Conservation (phyloP, 2,113 vertebrate species). For the Gymnarchus niloticus region DNA sequence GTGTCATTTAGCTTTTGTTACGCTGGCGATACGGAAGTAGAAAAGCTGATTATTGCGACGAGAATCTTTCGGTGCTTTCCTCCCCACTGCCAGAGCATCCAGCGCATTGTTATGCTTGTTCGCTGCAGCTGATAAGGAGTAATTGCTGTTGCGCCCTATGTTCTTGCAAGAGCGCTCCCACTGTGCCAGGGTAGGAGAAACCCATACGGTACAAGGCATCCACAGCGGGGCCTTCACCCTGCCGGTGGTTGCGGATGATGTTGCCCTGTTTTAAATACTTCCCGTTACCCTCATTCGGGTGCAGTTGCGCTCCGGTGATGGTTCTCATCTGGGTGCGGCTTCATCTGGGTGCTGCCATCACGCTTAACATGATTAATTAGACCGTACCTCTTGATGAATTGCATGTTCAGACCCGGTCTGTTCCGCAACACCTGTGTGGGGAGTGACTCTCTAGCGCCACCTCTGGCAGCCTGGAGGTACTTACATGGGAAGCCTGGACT, state of each 20-base stretch:
- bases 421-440: background rate
- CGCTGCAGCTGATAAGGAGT: conserved; percentile 50
- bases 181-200: conserved; percentile 41
- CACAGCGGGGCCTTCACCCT: conserved; percentile 52
- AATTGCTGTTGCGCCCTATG: conserved; percentile 48
- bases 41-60: conserved; percentile 38
- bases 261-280: conserved; percentile 42
- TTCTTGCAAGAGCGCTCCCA: conserved; percentile 46
- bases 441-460: background rate
- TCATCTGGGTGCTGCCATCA: background rate
- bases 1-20: conserved; percentile 29
- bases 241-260: conserved; percentile 44
- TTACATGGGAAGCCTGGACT: conserved; percentile 24
- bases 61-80: conserved; percentile 37
- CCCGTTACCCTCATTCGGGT: conserved; percentile 38
- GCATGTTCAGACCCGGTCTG: background rate
- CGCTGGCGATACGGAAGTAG: conserved; percentile 29
- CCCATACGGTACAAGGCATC: conserved; percentile 40
- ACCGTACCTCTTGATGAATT: conserved; percentile 23
- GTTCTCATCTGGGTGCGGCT: background rate
- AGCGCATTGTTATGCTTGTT: conserved; percentile 45
- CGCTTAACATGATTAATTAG: conserved; percentile 25
- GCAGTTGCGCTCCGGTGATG: background rate
- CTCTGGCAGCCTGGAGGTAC: background rate
- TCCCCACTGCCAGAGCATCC: conserved; percentile 43